Conservation (phyloP, 2,113 vertebrate genomes). For the Colossoma macropomum region DNA sequence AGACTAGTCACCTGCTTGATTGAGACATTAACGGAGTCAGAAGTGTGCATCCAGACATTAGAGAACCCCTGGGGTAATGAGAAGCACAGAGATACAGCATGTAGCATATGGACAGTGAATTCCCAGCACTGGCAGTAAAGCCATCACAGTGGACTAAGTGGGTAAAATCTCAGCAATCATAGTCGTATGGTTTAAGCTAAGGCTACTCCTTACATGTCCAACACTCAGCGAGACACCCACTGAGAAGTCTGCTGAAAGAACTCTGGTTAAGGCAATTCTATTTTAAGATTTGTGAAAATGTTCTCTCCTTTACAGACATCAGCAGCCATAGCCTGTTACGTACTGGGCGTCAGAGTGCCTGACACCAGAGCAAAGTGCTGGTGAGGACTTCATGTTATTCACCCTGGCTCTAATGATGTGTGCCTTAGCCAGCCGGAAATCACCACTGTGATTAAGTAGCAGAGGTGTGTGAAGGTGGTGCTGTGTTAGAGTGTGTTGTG, state of each 20-base stretch:
- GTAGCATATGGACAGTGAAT: not conserved
- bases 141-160: not conserved
- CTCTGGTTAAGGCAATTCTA: not conserved
- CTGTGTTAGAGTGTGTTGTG: no score
- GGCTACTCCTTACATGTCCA: not conserved
- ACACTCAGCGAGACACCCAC: not conserved
- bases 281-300: not conserved
- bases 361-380: no score
- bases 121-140: not conserved
- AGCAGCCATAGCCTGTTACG: not conserved
- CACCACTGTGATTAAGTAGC: no score
- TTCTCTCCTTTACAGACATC: not conserved
- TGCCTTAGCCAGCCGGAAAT: no score
- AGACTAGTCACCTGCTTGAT: not conserved
- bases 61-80: not conserved
- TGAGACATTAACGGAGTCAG: no score
- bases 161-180: not conserved
- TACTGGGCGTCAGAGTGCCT: not conserved
- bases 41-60: not conserved
- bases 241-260: not conserved
- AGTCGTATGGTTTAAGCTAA: not conserved
- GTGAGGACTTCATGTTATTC: not conserved
- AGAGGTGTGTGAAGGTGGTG: no score
- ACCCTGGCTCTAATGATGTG: not conserved
- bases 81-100: not conserved